Conservation (phyloP, 2,113 vertebrate species). For the Silurus asotus region DNA sequence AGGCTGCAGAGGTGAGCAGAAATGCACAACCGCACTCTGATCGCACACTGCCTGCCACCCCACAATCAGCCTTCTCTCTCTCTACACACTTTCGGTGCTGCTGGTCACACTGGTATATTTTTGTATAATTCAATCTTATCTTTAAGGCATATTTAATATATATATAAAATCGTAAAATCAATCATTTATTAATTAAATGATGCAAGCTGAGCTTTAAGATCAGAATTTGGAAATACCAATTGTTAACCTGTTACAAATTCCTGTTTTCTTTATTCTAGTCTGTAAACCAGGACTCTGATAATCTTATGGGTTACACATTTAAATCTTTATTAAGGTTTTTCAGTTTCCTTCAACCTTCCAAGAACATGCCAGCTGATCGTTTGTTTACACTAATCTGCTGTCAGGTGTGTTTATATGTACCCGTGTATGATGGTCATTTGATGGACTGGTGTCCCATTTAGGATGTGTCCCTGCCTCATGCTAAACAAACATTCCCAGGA, state of each 20-base stretch:
- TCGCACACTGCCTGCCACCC: conserved; percentile 61
- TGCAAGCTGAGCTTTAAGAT: not conserved
- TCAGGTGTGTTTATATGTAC: not conserved
- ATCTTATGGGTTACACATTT: not conserved
- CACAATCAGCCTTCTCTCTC: conserved; percentile 43
- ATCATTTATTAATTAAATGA: not conserved
- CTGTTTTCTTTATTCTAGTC: not conserved
- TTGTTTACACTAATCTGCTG: not conserved
- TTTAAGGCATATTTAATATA: not conserved
- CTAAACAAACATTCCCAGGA: not conserved
- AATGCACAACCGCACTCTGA: conserved; percentile 57
- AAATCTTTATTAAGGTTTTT: not conserved
- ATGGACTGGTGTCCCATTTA: not conserved
- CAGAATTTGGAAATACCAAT: no score
- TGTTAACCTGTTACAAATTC: not conserved
- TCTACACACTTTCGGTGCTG: not conserved
- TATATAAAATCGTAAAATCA: not conserved
- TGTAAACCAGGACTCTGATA: not conserved
- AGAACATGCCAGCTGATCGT: not conserved
- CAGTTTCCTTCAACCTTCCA: not conserved
- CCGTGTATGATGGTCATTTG: not conserved
- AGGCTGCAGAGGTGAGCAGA: conserved; percentile 64
- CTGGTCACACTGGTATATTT: not conserved
- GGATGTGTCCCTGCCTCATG: not conserved
- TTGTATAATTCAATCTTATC: not conserved